Base-by-base conservation (phyloP, 64 coral and sea anemone genomes). In the Montipora foliosa region DNA sequence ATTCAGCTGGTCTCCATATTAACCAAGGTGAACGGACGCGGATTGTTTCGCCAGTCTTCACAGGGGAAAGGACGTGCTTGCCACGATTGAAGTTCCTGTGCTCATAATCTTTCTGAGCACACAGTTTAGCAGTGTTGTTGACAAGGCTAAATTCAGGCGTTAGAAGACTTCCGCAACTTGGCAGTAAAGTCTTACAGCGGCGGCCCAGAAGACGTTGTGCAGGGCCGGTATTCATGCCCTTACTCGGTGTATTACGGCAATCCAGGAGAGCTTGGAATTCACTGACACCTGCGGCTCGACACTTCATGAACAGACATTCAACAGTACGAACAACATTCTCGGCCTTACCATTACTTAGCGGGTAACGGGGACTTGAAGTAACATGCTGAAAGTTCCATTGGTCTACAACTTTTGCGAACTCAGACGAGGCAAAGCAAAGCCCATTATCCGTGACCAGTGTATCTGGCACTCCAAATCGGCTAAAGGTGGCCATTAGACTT, bases 211-310 rank as follows among this genome's bases (percentile, higher is more conserved):
- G 52, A 10, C 52, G 52, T 10, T 55, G 52, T 5, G 52, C 9
- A 10, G 52, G 75, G 49, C 75, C 49, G 0, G 75, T 17, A 78
- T 48, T 46, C 44, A 49, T 49, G 8, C 75, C 75, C 44, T 51
- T 44, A 15, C 44, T 78, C 4, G 45, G 75, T 49, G 75, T 78
- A 49, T 78, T 78, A 15, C 46, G 13, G 45, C 75, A 78, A 16
- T 78, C 75, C 44, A 78, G 73, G 5, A 46, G 73, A 44, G 73
- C 73, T 76, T 76, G 73, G 10, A 76, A 76, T 76, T 76, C 24
- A 49, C 75, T 78, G 16, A 78, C 15, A 49, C 44, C 75, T n/a
- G 75, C 74, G 0, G 3, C 75, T 48, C 46, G 0, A 15, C 75
- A 78, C 13, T 78, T 20, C 44, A 46, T 78, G 12, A 49, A 78